Evolutionary conservation across 2,113 vertebrate genomes (phyloP).

Genomic region (Elanoides forficatus): DNA sequence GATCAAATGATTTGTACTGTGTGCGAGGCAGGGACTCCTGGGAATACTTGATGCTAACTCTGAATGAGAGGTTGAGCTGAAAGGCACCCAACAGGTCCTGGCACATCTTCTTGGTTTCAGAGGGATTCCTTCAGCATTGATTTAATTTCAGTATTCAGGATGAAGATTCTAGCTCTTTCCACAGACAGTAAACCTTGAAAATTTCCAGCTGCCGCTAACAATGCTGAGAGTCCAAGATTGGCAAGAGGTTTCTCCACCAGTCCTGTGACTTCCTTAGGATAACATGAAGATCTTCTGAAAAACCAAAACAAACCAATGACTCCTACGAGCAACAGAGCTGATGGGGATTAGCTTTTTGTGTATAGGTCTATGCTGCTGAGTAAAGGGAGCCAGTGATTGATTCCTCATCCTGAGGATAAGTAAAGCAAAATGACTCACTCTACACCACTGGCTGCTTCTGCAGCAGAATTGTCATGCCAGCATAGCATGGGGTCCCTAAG

Average conservation of each 20-base stretch:
- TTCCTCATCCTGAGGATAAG: not conserved
- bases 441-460: not conserved
- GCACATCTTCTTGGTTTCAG: not conserved
- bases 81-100: not conserved
- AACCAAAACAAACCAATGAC: not conserved
- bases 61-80: not conserved
- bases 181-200: not conserved
- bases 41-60: not conserved
- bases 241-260: not conserved
- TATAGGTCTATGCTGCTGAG: not conserved
- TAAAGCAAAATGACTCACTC: not conserved
- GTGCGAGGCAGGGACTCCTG: not conserved
- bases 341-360: not conserved
- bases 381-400: not conserved
- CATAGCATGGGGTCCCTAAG: not conserved
- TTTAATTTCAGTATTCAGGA: not conserved
- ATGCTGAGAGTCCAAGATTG: not conserved
- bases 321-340: not conserved
- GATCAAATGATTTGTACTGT: not conserved
- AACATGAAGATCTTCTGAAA: not conserved
- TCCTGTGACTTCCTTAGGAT: not conserved
- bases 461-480: not conserved
- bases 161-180: not conserved
- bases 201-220: not conserved
- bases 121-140: not conserved